These are phyloP conservation scores for Trachops cirrhosus DNA, from an alignment of 2,797 vertebrate genomes.

Conservation along the genomic window DNA sequence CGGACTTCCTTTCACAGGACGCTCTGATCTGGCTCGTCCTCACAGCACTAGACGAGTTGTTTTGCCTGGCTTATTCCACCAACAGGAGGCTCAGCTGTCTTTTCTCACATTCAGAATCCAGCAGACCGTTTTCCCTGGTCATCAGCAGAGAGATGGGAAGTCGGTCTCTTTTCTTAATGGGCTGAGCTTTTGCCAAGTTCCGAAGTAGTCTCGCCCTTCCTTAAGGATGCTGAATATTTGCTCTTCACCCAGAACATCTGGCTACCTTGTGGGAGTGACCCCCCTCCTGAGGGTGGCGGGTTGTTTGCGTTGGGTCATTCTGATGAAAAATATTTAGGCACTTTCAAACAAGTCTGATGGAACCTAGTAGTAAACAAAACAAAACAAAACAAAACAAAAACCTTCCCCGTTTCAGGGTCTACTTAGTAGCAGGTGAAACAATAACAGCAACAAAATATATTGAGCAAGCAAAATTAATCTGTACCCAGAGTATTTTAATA, in stretches of 20 bases:
- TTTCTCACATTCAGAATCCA: conserved; percentile 68
- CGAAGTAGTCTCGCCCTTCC: conserved; percentile 31
- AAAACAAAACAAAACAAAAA: conserved; percentile 36
- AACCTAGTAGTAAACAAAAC: conserved; percentile 50
- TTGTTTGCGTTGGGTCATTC: conserved; percentile 51
- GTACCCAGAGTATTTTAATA: conserved; percentile 74
- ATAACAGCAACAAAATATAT: conserved; percentile 76
- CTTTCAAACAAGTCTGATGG: conserved; percentile 62
- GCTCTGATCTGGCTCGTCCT: conserved; percentile 3
- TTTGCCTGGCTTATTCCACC: conserved; percentile 64
- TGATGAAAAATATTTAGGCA: conserved; percentile 47
- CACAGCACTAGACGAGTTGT: conserved; percentile 19
- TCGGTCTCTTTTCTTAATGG: conserved; percentile 51
- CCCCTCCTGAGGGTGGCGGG: conserved; percentile 18
- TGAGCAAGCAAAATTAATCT: conserved; percentile 72
- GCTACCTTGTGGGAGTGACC: conserved; percentile 42
- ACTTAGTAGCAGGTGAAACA: conserved; percentile 80
- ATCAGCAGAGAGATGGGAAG: conserved; percentile 38
- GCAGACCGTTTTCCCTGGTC: conserved; percentile 54
- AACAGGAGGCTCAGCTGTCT: conserved; percentile 26
- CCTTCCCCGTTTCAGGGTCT: conserved; percentile 60
- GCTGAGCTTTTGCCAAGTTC: conserved; percentile 46
- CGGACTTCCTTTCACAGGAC: conserved; percentile 41
- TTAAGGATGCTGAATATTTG: conserved; percentile 46
- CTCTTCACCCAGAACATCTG: conserved; percentile 63